Conservation (phyloP, 1,140 invertebrate species). For the Penaeus japonicus region DNA sequence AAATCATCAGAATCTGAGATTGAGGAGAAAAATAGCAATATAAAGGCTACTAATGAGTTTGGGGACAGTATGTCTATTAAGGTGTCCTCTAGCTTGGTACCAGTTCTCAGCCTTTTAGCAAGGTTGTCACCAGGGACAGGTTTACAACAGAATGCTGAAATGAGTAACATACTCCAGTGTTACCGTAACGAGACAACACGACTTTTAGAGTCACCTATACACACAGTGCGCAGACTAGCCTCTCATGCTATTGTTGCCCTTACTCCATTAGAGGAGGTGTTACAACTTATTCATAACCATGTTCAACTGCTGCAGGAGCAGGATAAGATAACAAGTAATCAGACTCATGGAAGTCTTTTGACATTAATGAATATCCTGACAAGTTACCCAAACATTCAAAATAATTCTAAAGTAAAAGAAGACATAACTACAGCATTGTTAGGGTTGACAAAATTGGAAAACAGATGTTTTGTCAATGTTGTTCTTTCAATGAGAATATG, state of each 20-base stretch:
- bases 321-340: not conserved
- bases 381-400: constrained; percentile 15
- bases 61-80: not conserved
- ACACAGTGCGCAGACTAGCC: constrained; percentile 42
- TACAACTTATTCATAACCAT: not conserved
- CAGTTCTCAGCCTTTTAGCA: constrained; percentile 64
- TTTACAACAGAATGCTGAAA: constrained; percentile 17
- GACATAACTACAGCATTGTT: not conserved
- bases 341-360: constrained; percentile 23
- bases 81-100: constrained; percentile 60
- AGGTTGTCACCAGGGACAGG: constrained; percentile 63
- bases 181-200: constrained; percentile 3
- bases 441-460: not conserved
- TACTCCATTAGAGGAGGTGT: constrained; percentile 17
- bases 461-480: constrained; percentile 18
- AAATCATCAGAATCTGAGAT: not conserved
- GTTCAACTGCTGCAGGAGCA: not conserved
- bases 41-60: too few relatives aligned
- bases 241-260: constrained; percentile 41
- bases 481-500: constrained; percentile 16
- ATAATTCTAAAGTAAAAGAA: not conserved
- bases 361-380: constrained; percentile 2
- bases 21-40: not conserved
- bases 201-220: constrained; percentile 45
- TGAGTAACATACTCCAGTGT: not conserved